A percentile compares a stretch with the other conserved stretches of the same genome.
Conservation (phyloP, 2,797 vertebrate genomes). For the Coreius guichenoti region DNA sequence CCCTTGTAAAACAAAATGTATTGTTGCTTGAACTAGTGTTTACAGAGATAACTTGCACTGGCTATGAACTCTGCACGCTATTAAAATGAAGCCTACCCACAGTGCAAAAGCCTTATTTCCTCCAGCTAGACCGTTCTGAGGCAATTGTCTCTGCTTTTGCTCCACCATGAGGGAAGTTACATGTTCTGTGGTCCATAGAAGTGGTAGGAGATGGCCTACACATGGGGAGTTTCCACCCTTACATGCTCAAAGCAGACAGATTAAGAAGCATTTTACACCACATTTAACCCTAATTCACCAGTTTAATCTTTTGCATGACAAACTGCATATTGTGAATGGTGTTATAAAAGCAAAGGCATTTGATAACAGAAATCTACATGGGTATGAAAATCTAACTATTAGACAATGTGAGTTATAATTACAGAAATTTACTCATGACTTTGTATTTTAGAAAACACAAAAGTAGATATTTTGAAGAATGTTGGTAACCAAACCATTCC, state of each 20-base stretch:
- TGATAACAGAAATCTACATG: background rate
- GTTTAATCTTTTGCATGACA: background rate
- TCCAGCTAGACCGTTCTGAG: constrained; percentile 5
- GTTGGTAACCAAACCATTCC: background rate
- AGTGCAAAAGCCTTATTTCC: background rate
- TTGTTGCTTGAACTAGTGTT: constrained; percentile 17
- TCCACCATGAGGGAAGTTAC: constrained; percentile 2
- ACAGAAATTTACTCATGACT: background rate
- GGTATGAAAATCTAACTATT: background rate
- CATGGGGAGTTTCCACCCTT: constrained; percentile 28
- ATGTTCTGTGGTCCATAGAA: constrained; percentile 49
- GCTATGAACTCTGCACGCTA: constrained; percentile 19
- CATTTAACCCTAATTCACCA: constrained; percentile 47
- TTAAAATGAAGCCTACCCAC: constrained; percentile 41
- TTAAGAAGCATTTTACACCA: constrained; percentile 37
- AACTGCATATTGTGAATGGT: background rate
- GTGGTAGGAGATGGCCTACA: constrained; percentile 38
- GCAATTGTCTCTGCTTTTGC: background rate
- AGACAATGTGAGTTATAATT: background rate
- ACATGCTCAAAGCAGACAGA: constrained; percentile 14
- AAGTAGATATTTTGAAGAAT: background rate
- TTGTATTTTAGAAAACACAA: background rate
- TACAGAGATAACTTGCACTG: constrained; percentile 17
- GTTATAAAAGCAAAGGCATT: background rate
- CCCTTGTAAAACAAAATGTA: background rate